Evolutionary conservation across 64 coral and sea anemone species (phyloP), one percentile per base, ranked within the genome.

Genomic region (Stichodactyla mertensii): DNA sequence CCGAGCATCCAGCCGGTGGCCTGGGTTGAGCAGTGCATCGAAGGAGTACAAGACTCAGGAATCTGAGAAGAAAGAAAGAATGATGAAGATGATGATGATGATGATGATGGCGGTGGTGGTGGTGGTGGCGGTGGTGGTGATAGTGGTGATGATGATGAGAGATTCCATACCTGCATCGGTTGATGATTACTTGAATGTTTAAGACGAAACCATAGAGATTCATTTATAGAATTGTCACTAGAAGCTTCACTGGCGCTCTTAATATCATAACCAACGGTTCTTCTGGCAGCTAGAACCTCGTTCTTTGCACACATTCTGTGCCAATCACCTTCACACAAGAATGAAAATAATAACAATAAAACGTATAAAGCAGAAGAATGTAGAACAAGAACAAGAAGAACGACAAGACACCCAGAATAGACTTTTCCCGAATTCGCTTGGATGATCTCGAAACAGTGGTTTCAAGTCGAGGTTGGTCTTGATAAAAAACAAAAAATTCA

Each of bases 1-100:
- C 67, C 86, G 3, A 54, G 26, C 26, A 87, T 24, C 86, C 86
- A 87, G 0, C 86, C 86, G 9, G 86, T 54, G 13, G 83, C 83
- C 52, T 60, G 56, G n/a, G 83, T 31, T 11, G 54, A 55, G 56
- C 83, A 84, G 12, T 18, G 83, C 23, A 19, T 18, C 16, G 53
- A 55, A 84, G 53, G 56, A 58, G 56, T 27, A 55, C 83, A 84
- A 4, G 55, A 78, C 24, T 62, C 60, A 11, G 10, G 60, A 62
- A 62, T 62, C 60, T 62, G 60, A 16, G 13, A 62, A 62, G 18
- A 14, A 62, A 16, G 60, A 62, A 62, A 13, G 18, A 16, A 18
- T 20, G 4, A 18, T 0, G 2, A 57, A 57, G 9, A 57, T 57
- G 56, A 57, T 2, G 56, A 57, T 9, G 56, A 57, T 1, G 56